Base-by-base conservation (phyloP, 2,797 vertebrate genomes). In the Neomorphus geoffroyi region DNA sequence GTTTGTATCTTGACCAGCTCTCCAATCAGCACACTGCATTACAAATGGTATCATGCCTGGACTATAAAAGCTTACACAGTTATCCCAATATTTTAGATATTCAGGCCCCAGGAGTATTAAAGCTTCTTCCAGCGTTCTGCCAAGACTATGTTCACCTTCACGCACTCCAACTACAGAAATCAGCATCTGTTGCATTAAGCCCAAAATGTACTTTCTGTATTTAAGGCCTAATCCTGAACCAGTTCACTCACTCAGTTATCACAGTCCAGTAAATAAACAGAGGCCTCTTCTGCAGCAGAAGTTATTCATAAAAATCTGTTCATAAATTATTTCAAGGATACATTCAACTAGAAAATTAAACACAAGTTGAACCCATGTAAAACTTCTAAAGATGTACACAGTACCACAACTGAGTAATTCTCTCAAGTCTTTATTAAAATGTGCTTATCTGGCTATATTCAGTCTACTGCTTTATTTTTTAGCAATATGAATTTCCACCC, bases 1-100 rank as follows among this genome's bases (percentile, higher is more conserved):
- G 26, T 17, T 45, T 19, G 0, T 16, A 43, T 10, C 8, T 37
- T 28, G 57, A 75, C 14, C 48, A 35, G 61, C 16, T 85, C 33
- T 43, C 35, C 28, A 17, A 74, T 35, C 61, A 74, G 50, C 26
- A 60, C 0, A 0, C 45, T 33, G 30, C 3, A 0, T 37, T 53
- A 51, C 1, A 37, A 28, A 56, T 9, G 6, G 5, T 28, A 57
- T 60, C 57, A 21, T 0, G 0, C 10, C 13, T 3, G 1, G 12
- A 13, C 32, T 39, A 7, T 8, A 62, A 50, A 75, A 79, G 23
- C 32, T n/a, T 56, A 46, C 28, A 13, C 4, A 32, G 30, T 46
- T 50, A 48, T 7, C 21, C 37, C 37, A 58, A 1, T 64, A 66
- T 64, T 88, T 78, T n/a, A 60, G 30, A 66, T 73, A 77, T n/a